phyloP scores from a whole-genome alignment of 2,888 invertebrate species.

The Andrena fulva region DNA sequence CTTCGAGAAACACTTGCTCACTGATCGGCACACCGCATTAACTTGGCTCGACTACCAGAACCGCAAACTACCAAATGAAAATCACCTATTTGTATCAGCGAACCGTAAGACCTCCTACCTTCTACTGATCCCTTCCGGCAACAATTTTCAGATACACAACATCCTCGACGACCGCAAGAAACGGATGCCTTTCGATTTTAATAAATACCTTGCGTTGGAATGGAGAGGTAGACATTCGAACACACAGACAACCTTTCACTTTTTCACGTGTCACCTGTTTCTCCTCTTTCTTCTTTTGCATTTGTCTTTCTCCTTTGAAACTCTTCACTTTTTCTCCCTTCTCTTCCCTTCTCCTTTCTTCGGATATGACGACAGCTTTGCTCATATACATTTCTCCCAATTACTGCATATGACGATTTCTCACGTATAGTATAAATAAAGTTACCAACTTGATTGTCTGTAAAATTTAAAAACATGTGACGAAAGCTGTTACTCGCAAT shows the following conservation, averaged over 20 bases:
- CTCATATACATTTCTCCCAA: too few species aligned
- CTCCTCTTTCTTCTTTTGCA: constrained; percentile 23
- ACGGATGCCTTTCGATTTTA: constrained; percentile 53
- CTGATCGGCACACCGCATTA: not conserved
- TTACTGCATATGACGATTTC: too few species aligned
- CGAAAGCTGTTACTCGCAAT: too few species aligned
- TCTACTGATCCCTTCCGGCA: constrained; percentile 29
- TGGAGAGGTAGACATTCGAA: constrained; percentile 36
- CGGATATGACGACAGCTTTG: too few species aligned
- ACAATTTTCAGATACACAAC: constrained; percentile 25
- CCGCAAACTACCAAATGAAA: constrained; percentile 63
- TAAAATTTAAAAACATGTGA: too few species aligned
- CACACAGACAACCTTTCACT: constrained; percentile 82
- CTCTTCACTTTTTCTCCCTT: constrained; percentile 23
- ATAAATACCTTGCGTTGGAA: constrained; percentile 75
- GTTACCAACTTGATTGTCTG: too few species aligned
- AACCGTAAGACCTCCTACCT: constrained; percentile 16
- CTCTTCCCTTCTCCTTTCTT: constrained; percentile 10
- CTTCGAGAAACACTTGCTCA: not conserved
- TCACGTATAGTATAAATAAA: too few species aligned
- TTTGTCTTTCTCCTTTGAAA: constrained; percentile 30
- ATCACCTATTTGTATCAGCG: constrained; percentile 51
- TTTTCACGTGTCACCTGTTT: constrained; percentile 75
- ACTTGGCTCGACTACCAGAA: not conserved
- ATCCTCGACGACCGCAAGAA: constrained; percentile 23